Percentiles rank a stretch among this genome's conserved stretches.
These are phyloP conservation scores for Drosophila vallismaia DNA, from an alignment of 2,888 invertebrate species.

Conservation along the genomic window DNA sequence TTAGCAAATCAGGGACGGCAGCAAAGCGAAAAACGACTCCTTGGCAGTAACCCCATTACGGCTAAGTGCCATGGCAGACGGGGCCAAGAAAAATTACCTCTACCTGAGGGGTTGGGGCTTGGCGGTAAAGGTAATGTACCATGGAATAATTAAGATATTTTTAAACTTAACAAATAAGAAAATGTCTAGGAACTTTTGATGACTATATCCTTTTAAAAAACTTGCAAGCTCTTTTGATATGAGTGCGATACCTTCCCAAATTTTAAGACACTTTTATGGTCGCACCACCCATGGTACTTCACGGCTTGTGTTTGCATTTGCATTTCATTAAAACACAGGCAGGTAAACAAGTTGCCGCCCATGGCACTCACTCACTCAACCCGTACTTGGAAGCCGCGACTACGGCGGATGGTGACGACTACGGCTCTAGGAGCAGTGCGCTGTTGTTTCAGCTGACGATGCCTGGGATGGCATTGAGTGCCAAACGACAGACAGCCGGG, in stretches of 20 bases:
- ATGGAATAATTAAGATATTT: constrained; percentile 14
- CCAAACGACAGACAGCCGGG: constrained; percentile 42
- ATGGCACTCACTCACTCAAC: constrained; percentile 35
- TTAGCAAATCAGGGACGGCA: constrained; percentile 44
- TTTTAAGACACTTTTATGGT: neutral
- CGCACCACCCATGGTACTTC: constrained; percentile 27
- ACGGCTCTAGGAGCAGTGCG: constrained; percentile 13
- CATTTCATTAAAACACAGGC: constrained; percentile 74
- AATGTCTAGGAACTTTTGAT: neutral
- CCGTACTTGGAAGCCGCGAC: constrained; percentile 28
- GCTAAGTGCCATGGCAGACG: constrained; percentile 58
- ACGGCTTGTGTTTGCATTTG: constrained; percentile 67
- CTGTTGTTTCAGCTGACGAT: constrained; percentile 42
- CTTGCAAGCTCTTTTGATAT: neutral
- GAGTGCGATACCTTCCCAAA: neutral
- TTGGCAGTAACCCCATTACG: constrained; percentile 55
- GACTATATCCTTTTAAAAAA: neutral
- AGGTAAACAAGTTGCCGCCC: constrained; percentile 58
- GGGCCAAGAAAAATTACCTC: constrained; percentile 44
- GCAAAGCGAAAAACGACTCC: constrained; percentile 38
- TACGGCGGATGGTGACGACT: constrained; percentile 40
- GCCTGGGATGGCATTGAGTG: constrained; percentile 39
- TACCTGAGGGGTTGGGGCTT: neutral
- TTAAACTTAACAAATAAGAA: neutral
- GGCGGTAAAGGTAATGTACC: constrained; percentile 24